Conservation (phyloP, 2,797 vertebrate genomes). For the Sardinella longiceps region DNA sequence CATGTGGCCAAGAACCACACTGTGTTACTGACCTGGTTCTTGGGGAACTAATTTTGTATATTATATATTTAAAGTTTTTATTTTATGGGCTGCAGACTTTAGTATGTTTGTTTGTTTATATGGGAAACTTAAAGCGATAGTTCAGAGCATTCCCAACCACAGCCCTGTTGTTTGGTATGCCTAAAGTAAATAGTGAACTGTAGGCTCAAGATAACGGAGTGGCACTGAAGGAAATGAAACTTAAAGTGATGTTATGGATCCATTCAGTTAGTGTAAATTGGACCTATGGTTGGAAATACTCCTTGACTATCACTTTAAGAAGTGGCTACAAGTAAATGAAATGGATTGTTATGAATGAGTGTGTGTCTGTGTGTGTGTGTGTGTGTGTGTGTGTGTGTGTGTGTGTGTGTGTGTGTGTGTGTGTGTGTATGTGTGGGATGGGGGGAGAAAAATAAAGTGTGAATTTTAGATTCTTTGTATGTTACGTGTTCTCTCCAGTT, state of each 20-base stretch:
- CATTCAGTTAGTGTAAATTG: no score
- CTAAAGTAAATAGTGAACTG: no score
- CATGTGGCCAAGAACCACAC: not conserved
- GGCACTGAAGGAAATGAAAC: no score
- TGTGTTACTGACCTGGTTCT: slow-evolving; percentile 4
- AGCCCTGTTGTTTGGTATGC: no score
- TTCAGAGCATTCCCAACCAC: no score
- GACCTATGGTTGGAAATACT: no score
- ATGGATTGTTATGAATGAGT: no score
- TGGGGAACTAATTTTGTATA: not conserved
- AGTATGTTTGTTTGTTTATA: slow-evolving; percentile 48
- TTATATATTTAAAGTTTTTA: not conserved
- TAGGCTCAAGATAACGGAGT: no score
- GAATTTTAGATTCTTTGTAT: slow-evolving; percentile 23
- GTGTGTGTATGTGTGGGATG: slow-evolving; percentile 4
- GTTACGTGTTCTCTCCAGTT: slow-evolving; percentile 26
- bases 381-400: not conserved
- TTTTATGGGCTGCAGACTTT: slow-evolving; percentile 13
- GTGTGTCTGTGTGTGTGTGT: no score
- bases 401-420: not conserved
- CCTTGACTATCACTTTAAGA: no score
- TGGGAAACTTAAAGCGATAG: not conserved
- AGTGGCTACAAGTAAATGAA: no score
- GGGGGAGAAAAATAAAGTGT: not conserved
- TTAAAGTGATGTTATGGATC: no score